These are phyloP conservation scores for Delia radicum DNA, from an alignment of 1,140 invertebrate genomes.

Conservation along the genomic window DNA sequence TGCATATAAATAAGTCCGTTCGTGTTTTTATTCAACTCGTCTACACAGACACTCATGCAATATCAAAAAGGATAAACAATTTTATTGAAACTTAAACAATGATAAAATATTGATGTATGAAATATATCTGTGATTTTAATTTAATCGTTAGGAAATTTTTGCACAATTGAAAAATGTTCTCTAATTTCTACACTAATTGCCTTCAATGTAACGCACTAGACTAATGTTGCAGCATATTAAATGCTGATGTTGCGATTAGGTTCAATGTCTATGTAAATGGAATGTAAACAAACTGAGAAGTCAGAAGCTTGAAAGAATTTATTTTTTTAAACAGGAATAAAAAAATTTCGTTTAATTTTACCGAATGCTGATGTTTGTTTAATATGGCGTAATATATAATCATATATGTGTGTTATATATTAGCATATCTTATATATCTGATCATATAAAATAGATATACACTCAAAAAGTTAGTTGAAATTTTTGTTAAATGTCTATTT, in stretches of 20 bases:
- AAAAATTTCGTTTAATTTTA: too few species aligned
- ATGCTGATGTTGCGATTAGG: background rate
- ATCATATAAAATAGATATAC: too few species aligned
- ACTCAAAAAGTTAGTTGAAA: too few species aligned
- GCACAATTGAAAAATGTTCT: constrained; percentile 39
- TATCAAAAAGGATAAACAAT: background rate
- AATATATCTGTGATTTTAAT: constrained; percentile 45
- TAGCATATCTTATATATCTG: too few species aligned
- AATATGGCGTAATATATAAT: too few species aligned
- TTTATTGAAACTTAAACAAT: background rate
- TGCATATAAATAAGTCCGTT: background rate
- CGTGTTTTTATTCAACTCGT: background rate
- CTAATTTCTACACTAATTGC: constrained; percentile 50
- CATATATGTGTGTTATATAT: too few species aligned
- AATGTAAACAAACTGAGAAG: background rate
- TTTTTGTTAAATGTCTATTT: too few species aligned
- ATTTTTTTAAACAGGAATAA: too few species aligned
- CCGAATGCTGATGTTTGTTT: too few species aligned
- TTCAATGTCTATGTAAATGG: background rate
- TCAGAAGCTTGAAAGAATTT: too few species aligned
- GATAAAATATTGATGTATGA: constrained; percentile 1
- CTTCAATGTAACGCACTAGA: constrained; percentile 29
- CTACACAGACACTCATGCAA: background rate
- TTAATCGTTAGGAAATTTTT: constrained; percentile 52
- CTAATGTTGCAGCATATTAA: background rate